Evolutionary conservation across 2,888 invertebrate species (phyloP), one percentile per base, ranked within the genome.

Genomic region (Colostygia pectinataria): DNA sequence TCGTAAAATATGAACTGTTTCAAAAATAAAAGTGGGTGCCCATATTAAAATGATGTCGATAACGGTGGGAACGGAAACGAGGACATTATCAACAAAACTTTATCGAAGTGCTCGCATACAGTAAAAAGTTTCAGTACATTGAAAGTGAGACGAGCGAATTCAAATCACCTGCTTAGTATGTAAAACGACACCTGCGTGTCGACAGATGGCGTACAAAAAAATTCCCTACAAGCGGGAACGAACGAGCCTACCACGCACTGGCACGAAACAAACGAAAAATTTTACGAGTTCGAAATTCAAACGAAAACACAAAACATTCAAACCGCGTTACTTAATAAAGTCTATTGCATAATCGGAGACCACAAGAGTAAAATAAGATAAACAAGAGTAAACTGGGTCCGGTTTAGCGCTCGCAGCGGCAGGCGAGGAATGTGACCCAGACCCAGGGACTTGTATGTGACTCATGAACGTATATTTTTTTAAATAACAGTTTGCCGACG

Each of bases 381-480:
- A 65, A 57, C 56, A 68, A 57, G 63, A 56, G 63, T 65, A 57
- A 65, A 60, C 50, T 64, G 59, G 60, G 76, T 71, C 80, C 79
- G 80, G 80, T 80, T 80, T 78, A 63, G 71, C 68, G 67, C 58
- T 65, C 58, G 40, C 45, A 45, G 45, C 64, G 64, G 63, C 63
- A 66, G 66, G 65, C 67, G 77, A 77, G 87, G 89, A 88, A 90
- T 90, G 89, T 86, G 83, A 88, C 87, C 89, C 87, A 87, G 80
- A 83, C 82, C 77, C 72, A 31, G 75, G 87, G 88, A 89, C 81
- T 71, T 36, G 76, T 6, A 20, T 6, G 20, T 89, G 89, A 89
- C 81, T 88, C 89, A 64, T 62, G 66, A 71, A 74, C 66, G 66
- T 59, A 69, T 65, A n/a, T 67, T 66, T 71, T 65, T 65, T 58